These are phyloP conservation scores for Chlorops oryzae DNA, from an alignment of 1,140 invertebrate species.

Conservation along the genomic window DNA sequence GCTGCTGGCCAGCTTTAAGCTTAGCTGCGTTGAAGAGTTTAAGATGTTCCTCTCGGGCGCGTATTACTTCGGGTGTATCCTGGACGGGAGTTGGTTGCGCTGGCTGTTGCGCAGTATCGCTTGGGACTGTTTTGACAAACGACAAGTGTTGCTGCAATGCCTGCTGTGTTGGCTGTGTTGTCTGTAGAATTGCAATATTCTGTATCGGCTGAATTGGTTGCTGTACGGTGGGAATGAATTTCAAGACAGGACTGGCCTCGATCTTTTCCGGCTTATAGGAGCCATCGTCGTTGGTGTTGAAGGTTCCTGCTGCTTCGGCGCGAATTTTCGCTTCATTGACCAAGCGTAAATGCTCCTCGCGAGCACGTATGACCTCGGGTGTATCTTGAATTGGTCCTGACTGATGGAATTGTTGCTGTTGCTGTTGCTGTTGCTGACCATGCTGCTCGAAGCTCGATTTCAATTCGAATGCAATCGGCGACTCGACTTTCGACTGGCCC, in stretches of 20 bases:
- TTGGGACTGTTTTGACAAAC: no score
- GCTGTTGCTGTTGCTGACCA: background rate
- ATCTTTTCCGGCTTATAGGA: background rate
- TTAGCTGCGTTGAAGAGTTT: slow-evolving; percentile 9
- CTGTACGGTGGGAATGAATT: no score
- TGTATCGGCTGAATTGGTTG: no score
- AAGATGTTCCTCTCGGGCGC: slow-evolving; percentile 14
- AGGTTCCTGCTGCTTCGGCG: slow-evolving; percentile 2
- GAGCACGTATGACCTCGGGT: slow-evolving; percentile 30
- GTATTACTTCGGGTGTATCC: slow-evolving; percentile 23
- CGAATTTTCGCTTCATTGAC: slow-evolving; percentile 28
- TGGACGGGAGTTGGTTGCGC: slow-evolving; percentile 10
- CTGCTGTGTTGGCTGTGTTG: no score
- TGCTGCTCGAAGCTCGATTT: no score
- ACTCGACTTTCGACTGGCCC: no score
- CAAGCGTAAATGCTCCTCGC: slow-evolving; percentile 33
- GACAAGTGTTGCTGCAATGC: no score
- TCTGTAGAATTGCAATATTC: no score
- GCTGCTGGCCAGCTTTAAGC: slow-evolving; percentile 8
- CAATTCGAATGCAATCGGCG: no score
- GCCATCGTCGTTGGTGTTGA: background rate
- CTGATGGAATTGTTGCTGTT: background rate
- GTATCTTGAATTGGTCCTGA: slow-evolving; percentile 25
- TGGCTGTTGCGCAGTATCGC: no score
- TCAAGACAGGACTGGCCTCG: no score